These are phyloP conservation scores for Trachymyrmex cornetzi DNA, from an alignment of 1,140 invertebrate genomes.

Conservation along the genomic window DNA sequence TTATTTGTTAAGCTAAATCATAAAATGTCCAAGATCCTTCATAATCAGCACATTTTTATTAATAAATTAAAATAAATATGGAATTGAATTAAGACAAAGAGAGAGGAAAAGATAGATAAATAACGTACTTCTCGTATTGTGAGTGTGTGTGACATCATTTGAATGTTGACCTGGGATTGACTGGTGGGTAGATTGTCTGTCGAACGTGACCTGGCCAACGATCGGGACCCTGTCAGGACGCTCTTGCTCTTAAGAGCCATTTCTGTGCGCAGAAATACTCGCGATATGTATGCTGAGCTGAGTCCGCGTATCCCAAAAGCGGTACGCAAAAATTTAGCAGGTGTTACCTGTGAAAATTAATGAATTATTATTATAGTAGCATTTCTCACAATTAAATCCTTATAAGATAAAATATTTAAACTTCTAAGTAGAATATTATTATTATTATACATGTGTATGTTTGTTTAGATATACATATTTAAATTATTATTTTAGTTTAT, in stretches of 20 bases:
- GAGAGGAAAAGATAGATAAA: conserved; percentile 51
- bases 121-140: conserved; percentile 94
- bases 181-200: conserved; percentile 96
- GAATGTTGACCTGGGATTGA: conserved; percentile 96
- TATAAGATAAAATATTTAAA: conserved; percentile 4
- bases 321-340: conserved; percentile 94
- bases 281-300: conserved; percentile 96
- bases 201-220: conserved; percentile 92
- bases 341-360: conserved; percentile 87
- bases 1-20: background rate
- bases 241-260: conserved; percentile 95
- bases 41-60: conserved; percentile 33
- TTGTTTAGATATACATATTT: background rate
- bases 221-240: conserved; percentile 90
- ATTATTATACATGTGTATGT: no score
- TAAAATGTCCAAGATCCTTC: background rate
- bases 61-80: conserved; percentile 11
- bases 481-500: background rate
- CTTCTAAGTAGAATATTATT: background rate
- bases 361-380: background rate
- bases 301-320: conserved; percentile 96
- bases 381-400: background rate
- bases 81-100: conserved; percentile 9
- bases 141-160: conserved; percentile 97
- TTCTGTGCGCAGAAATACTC: conserved; percentile 96